A percentile compares a stretch with the other conserved stretches of the same genome.
These are phyloP conservation scores for Drosophila mayri DNA, from an alignment of 1,140 invertebrate genomes.

Conservation along the genomic window DNA sequence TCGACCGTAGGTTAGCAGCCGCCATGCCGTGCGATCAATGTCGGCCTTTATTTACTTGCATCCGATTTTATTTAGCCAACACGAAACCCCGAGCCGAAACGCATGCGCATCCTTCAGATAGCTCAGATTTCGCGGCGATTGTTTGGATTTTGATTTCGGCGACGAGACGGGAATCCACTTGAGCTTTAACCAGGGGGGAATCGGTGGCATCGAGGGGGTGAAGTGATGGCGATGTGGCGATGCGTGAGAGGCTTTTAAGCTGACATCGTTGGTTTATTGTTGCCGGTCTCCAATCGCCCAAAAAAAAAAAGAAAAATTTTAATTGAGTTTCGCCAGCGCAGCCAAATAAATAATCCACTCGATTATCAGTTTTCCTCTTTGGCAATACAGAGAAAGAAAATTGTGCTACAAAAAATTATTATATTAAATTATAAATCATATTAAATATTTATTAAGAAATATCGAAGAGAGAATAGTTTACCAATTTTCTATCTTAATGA, in stretches of 20 bases:
- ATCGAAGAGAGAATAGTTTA: background rate
- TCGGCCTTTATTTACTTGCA: slow-evolving; percentile 65
- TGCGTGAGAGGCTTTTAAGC: slow-evolving; percentile 71
- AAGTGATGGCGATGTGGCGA: slow-evolving; percentile 33
- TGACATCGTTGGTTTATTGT: slow-evolving; percentile 57
- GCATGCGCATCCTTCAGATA: slow-evolving; percentile 69
- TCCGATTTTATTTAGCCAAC: slow-evolving; percentile 64
- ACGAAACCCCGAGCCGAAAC: slow-evolving; percentile 25
- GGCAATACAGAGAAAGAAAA: slow-evolving; percentile 38
- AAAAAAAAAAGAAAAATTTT: slow-evolving; percentile 45
- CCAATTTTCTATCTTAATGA: background rate
- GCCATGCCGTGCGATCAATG: slow-evolving; percentile 9
- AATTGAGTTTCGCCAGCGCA: slow-evolving; percentile 56
- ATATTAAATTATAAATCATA: background rate
- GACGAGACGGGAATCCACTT: slow-evolving; percentile 54
- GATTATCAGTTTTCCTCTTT: slow-evolving; percentile 43
- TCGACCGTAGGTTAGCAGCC: background rate
- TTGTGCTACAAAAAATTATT: background rate
- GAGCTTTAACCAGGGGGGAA: slow-evolving; percentile 17
- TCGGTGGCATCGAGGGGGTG: background rate
- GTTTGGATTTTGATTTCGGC: slow-evolving; percentile 68
- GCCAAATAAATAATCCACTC: slow-evolving; percentile 49
- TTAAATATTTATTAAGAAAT: background rate
- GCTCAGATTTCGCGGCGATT: slow-evolving; percentile 66
- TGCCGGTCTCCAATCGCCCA: slow-evolving; percentile 1